Percentiles rank a stretch among this genome's conserved stretches.
These are phyloP conservation scores for Oryzias sinensis DNA, from an alignment of 2,797 vertebrate species.

Conservation along the genomic window DNA sequence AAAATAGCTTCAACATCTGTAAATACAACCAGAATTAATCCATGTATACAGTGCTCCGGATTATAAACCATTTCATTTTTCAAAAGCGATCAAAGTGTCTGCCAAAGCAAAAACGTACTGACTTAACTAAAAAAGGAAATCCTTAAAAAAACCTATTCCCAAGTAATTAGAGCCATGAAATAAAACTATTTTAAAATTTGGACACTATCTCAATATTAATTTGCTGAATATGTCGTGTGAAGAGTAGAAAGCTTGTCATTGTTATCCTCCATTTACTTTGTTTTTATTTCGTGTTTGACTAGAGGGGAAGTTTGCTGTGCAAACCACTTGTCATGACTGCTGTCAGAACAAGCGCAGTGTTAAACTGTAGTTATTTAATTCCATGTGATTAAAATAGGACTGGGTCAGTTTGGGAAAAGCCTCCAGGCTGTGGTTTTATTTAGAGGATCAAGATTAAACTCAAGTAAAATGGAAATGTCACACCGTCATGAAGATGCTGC, in stretches of 20 bases:
- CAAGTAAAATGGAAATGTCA: conserved; percentile 81
- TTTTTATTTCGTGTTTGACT: conserved; percentile 70
- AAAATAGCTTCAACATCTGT: too few relatives aligned
- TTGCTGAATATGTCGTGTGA: too few relatives aligned
- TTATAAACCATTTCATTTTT: too few relatives aligned
- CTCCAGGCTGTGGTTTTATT: conserved; percentile 75
- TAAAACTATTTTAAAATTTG: too few relatives aligned
- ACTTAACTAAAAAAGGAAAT: too few relatives aligned
- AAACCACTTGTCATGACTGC: conserved; percentile 79
- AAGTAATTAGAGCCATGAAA: too few relatives aligned
- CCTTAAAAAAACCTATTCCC: too few relatives aligned
- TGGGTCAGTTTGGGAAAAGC: conserved; percentile 75
- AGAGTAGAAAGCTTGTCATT: conserved; percentile 29
- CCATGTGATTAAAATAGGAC: conserved; percentile 83
- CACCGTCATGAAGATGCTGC: conserved; percentile 75
- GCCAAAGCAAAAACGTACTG: too few relatives aligned
- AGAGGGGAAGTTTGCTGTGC: conserved; percentile 67
- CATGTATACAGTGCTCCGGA: too few relatives aligned
- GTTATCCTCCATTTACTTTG: conserved; percentile 61
- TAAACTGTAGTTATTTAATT: conserved; percentile 83
- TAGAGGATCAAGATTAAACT: conserved; percentile 80
- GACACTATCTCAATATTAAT: too few relatives aligned
- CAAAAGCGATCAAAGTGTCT: too few relatives aligned
- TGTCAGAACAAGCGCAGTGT: conserved; percentile 79
- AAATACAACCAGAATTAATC: too few relatives aligned